These are phyloP conservation scores for Eupithecia exiguata DNA, from an alignment of 2,888 invertebrate species.

Conservation along the genomic window DNA sequence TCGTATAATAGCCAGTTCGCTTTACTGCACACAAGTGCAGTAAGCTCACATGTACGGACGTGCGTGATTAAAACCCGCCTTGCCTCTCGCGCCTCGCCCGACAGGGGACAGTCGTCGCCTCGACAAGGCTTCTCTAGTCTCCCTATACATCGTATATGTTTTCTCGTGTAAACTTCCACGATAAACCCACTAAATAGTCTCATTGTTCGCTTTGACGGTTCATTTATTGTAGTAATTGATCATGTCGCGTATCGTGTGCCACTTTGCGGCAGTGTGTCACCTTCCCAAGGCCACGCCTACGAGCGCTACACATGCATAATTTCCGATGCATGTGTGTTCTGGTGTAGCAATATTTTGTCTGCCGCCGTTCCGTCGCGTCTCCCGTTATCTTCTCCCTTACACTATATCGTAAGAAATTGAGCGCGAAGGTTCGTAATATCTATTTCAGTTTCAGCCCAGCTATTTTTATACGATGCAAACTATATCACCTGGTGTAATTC, in stretches of 20 bases:
- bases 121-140: conserved; percentile 36
- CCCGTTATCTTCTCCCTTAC: conserved; percentile 32
- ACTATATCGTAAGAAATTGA: conserved; percentile 30
- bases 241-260: conserved; percentile 37
- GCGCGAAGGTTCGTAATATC: conserved; percentile 36
- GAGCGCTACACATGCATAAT: conserved; percentile 38
- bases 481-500: conserved; percentile 37
- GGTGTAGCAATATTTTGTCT: conserved; percentile 30
- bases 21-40: conserved; percentile 47
- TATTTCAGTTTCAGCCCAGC: conserved; percentile 39
- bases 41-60: conserved; percentile 59
- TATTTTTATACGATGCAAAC: conserved; percentile 40
- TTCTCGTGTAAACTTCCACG: not conserved
- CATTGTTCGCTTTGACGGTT: conserved; percentile 35
- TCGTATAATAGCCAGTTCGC: conserved; percentile 44
- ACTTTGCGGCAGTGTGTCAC: conserved; percentile 47
- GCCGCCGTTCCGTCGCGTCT: conserved; percentile 16
- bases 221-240: conserved; percentile 37
- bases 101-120: conserved; percentile 6
- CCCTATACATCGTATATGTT: not conserved
- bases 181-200: conserved; percentile 20
- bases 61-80: conserved; percentile 59
- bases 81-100: conserved; percentile 46
- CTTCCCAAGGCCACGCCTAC: conserved; percentile 53
- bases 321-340: conserved; percentile 40